phyloP scores from a whole-genome alignment of 2,113 vertebrate species.

The Diadophis punctatus region DNA sequence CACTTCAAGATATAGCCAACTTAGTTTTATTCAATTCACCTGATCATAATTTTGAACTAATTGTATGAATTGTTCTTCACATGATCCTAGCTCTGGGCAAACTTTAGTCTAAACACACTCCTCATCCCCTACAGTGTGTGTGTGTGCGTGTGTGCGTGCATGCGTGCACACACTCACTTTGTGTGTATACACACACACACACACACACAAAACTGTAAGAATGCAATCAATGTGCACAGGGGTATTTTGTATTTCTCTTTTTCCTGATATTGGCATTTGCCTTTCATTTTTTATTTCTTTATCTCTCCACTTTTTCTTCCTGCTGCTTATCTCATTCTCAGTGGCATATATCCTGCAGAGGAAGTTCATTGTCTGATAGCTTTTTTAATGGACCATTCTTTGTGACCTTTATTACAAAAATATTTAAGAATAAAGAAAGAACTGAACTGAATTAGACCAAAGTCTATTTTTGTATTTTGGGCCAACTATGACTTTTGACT shows the following conservation, averaged over 20 bases:
- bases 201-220: neutral
- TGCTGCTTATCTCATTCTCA: slow-evolving; percentile 13
- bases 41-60: neutral
- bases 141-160: too few relatives aligned
- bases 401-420: neutral
- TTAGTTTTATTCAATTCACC: neutral
- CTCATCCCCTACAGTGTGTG: neutral
- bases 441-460: neutral
- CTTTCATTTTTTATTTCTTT: slow-evolving; percentile 33
- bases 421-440: neutral
- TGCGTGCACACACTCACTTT: too few relatives aligned
- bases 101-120: neutral
- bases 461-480: neutral
- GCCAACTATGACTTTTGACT: neutral
- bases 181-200: too few relatives aligned
- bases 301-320: slow-evolving; percentile 3
- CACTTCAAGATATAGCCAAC: neutral
- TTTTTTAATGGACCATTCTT: neutral
- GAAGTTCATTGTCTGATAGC: neutral
- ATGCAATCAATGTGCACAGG: neutral
- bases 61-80: neutral
- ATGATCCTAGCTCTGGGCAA: neutral
- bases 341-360: slow-evolving; percentile 1
- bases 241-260: neutral
- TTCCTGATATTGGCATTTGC: slow-evolving; percentile 11